Percentiles rank a stretch among this genome's conserved stretches.
Conservation (phyloP, 2,113 vertebrate genomes). For the Candoia aspera region DNA sequence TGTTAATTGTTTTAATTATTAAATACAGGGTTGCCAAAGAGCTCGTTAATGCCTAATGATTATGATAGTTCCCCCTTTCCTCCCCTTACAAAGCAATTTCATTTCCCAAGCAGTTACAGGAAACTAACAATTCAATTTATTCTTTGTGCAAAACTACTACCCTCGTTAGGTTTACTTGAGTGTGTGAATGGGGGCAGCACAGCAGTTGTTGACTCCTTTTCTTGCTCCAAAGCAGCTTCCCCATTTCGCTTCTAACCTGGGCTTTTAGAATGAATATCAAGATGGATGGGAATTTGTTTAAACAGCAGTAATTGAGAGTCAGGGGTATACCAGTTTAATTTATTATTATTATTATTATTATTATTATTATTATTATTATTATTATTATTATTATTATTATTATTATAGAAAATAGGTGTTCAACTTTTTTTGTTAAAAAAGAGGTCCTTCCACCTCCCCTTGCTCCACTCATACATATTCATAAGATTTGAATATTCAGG, state of each 20-base stretch:
- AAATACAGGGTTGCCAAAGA: constrained; percentile 2
- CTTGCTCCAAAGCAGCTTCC: neutral
- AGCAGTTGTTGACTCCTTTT: neutral
- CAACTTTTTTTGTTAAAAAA: neutral
- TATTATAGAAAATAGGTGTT: neutral
- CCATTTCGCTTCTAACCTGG: neutral
- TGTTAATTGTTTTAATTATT: constrained; percentile 12
- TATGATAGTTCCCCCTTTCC: neutral
- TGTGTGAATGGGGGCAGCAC: neutral
- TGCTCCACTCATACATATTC: neutral
- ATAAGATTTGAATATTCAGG: neutral
- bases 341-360: too few relatives aligned
- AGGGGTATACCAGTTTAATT: neutral
- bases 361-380: neutral
- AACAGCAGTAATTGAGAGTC: neutral
- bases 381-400: neutral
- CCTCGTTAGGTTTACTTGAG: neutral
- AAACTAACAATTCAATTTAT: neutral
- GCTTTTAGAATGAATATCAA: neutral
- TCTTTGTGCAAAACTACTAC: neutral
- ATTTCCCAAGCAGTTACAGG: neutral
- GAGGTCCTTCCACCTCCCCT: neutral
- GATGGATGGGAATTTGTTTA: neutral
- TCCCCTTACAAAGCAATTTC: neutral
- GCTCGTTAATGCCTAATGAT: constrained; percentile 11